Base-by-base conservation (phyloP, 2,797 vertebrate genomes). In the Acanthurus tractus region DNA sequence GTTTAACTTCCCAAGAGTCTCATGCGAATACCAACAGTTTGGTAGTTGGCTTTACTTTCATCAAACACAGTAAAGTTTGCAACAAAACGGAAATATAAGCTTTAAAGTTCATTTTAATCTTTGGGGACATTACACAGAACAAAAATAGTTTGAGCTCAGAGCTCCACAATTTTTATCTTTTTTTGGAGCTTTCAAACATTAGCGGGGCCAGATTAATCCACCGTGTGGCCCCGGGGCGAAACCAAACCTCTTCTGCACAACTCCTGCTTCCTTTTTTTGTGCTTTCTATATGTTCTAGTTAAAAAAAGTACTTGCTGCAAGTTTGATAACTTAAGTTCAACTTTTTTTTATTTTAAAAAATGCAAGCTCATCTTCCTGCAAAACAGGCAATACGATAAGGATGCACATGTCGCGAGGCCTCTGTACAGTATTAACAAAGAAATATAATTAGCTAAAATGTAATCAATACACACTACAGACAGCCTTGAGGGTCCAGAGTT, bases 61-160 rank as follows among this genome's bases (percentile, higher is more conserved):
- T 40, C 29, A 56, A 52, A 54, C 23, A 52, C 9, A 7, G 34
- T 17, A 18, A 49, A 62, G 15, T 63, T 63, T 54, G 23, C 44
- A 55, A 38, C 29, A 54, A 63, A 77, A 62, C 25, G 4, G 9
- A 59, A 57, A 56, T 65, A 36, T 23, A 52, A 14, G 44, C 53
- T 10, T 4, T 23, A 11, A 45, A 49, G 29, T 50, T 46, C n/a
- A 8, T 25, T 62, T 25, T 40, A 63, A 63, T 38, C 40, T 76
- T 50, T 64, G 14, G 29, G 38, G 44, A 48, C 34, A 7, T 29
- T 4, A 63, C 29, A 38, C 17, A 56, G 25, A 29, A 29, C 25
- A 29, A 29, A 29, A 29, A 29, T 29, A 29, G 25, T 29, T 29
- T 29, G 25, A 29, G 25, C 25, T 25, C 25, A 25, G 25, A 25